phyloP scores from a whole-genome alignment of 2,797 vertebrate species.

The Notoglanidium macrostoma region DNA sequence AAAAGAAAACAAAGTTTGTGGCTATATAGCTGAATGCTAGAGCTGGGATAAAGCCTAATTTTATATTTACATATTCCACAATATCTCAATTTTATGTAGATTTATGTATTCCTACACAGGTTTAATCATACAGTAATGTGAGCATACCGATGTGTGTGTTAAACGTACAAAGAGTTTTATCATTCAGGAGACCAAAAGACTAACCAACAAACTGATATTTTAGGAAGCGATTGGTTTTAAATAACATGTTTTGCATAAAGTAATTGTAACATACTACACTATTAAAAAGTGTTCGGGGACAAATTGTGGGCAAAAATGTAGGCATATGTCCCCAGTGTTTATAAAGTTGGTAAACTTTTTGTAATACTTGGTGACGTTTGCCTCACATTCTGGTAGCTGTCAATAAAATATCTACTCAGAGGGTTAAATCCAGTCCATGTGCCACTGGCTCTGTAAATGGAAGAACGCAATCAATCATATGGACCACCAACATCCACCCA shows the following conservation, averaged over 20 bases:
- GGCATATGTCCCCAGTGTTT: neutral
- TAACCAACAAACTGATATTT: neutral
- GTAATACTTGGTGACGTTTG: neutral
- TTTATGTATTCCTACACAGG: neutral
- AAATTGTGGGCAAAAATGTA: neutral
- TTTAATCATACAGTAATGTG: neutral
- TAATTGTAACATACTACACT: neutral
- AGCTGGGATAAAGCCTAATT: neutral
- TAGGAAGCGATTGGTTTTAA: neutral
- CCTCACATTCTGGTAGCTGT: neutral
- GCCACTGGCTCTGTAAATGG: neutral
- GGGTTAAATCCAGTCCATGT: neutral
- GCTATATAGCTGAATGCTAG: neutral
- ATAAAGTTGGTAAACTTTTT: neutral
- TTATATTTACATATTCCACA: neutral
- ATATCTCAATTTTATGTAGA: neutral
- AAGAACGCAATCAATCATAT: conserved; percentile 20
- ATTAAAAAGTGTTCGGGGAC: neutral
- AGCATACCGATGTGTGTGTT: neutral
- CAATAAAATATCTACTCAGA: neutral
- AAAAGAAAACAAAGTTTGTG: neutral
- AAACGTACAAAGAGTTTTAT: neutral
- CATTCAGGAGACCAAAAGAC: neutral
- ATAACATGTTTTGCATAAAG: neutral
- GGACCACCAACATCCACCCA: neutral